phyloP scores from a whole-genome alignment of 1,140 invertebrate species.

The Trichoplusia ni region DNA sequence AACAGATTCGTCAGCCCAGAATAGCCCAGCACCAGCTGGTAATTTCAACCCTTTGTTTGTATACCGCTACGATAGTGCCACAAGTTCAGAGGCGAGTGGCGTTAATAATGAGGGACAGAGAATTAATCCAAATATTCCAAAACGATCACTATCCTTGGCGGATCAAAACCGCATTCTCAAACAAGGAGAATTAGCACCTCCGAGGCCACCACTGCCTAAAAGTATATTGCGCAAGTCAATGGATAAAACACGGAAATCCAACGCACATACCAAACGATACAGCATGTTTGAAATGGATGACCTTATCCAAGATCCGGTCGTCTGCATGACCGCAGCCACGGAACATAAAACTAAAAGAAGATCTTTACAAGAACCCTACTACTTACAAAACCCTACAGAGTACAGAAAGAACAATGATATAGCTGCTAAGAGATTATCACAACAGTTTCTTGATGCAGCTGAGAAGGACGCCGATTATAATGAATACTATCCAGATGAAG shows the following conservation, averaged over 20 bases:
- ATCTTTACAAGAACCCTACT: slow-evolving; percentile 88
- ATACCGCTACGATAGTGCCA: slow-evolving; percentile 90
- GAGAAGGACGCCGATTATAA: slow-evolving; percentile 80
- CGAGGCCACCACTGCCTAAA: slow-evolving; percentile 86
- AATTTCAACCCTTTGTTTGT: slow-evolving; percentile 88
- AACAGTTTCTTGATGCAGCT: slow-evolving; percentile 78
- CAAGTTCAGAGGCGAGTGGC: slow-evolving; percentile 86
- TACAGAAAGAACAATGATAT: slow-evolving; percentile 85
- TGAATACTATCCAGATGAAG: slow-evolving; percentile 79
- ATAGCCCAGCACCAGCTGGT: slow-evolving; percentile 80
- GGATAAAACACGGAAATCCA: slow-evolving; percentile 81
- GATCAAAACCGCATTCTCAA: slow-evolving; percentile 79
- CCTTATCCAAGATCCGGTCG: slow-evolving; percentile 75
- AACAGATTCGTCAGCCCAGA: slow-evolving; percentile 87
- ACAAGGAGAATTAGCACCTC: slow-evolving; percentile 83
- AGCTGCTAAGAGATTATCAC: slow-evolving; percentile 78
- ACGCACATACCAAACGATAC: slow-evolving; percentile 85
- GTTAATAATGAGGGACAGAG: slow-evolving; percentile 73
- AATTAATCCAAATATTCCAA: slow-evolving; percentile 82
- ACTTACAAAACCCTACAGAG: slow-evolving; percentile 83
- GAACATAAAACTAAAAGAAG: slow-evolving; percentile 84
- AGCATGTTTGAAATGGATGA: slow-evolving; percentile 91
- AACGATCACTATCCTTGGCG: slow-evolving; percentile 85
- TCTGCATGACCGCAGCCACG: slow-evolving; percentile 77
- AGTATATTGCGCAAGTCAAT: slow-evolving; percentile 86